Conservation (phyloP, 2,888 invertebrate genomes). For the Oscheius sp. region DNA sequence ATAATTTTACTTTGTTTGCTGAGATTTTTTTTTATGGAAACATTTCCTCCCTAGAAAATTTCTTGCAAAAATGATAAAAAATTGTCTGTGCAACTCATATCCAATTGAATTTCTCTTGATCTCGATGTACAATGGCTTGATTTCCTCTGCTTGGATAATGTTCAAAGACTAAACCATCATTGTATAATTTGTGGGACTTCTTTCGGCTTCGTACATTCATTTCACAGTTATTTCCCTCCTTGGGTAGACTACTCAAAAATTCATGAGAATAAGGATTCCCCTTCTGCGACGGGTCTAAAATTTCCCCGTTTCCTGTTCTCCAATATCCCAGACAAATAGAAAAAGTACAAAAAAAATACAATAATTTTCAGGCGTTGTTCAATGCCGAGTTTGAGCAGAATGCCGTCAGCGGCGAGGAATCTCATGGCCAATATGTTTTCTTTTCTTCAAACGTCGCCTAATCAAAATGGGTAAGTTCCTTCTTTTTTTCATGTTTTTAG, state of each 20-base stretch:
- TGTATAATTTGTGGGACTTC: no score
- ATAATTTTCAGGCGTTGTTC: conserved; percentile 33
- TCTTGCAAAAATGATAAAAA: no score
- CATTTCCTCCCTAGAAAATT: no score
- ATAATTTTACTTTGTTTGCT: no score
- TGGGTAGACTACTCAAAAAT: no score
- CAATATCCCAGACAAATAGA: neutral
- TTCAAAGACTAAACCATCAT: neutral
- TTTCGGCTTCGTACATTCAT: no score
- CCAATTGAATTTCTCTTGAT: no score
- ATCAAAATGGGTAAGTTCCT: conserved; percentile 51
- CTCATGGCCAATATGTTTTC: conserved; percentile 57
- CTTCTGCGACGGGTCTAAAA: neutral
- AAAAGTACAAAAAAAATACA: neutral
- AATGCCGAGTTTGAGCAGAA: conserved; percentile 60
- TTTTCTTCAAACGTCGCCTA: conserved; percentile 53
- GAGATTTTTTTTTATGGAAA: no score
- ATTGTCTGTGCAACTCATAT: no score
- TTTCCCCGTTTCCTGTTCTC: neutral
- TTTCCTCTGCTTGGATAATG: neutral
- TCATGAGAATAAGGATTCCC: no score
- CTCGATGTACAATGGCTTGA: no score
- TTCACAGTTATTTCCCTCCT: no score
- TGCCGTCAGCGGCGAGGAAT: conserved; percentile 64
- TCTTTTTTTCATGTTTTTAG: neutral